Base-by-base conservation (phyloP, 2,797 vertebrate genomes). In the Salmo trutta region DNA sequence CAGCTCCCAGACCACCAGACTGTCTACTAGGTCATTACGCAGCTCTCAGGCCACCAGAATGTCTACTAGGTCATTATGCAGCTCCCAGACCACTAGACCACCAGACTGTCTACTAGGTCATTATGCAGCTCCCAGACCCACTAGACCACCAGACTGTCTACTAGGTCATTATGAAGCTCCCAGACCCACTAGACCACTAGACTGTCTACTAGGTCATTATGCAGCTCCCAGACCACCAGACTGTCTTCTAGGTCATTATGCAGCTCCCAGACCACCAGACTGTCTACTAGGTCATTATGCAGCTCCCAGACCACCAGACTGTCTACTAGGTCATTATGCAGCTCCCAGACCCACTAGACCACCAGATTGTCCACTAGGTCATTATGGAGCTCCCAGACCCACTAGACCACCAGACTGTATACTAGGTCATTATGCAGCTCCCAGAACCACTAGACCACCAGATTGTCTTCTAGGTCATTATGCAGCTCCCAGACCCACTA, bases 391-490 rank as follows among this genome's bases (percentile, higher is more conserved):
- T 41, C 36, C 7, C 77, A 88, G 36, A 36, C 36, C 87, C n/a
- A n/a, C n/a, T n/a, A 29, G 27, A 29, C 27, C 27, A 87, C 84
- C 83, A 92, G 90, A 85, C 80, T 83, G 87, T 79, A 85, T 56
- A 41, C 36, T 41, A 86, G 85, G 82, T 84, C 85, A 89, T 90
- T 88, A 89, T 85, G 79, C 7, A 41, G 36, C 36, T 41, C 36
- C 7, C 75, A 24, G 24, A 24, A 0, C 24, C 24, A 24, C 24
- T 24, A 87, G 88, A 79, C 89, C 85, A 87, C 84, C 83, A 92
- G 90, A 85, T 80, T 82, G 87, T 78, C 86, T 56, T 10, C 36
- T 10, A 86, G 85, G 82, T 84, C 85, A 89, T 90, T 88, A 89
- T 84, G 79, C 36, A 41, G 36, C 36, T 88, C 74, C 82, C 88